Percentiles rank a stretch among this genome's conserved stretches.
phyloP scores from a whole-genome alignment of 2,113 vertebrate genomes.

The Geococcyx californianus region DNA sequence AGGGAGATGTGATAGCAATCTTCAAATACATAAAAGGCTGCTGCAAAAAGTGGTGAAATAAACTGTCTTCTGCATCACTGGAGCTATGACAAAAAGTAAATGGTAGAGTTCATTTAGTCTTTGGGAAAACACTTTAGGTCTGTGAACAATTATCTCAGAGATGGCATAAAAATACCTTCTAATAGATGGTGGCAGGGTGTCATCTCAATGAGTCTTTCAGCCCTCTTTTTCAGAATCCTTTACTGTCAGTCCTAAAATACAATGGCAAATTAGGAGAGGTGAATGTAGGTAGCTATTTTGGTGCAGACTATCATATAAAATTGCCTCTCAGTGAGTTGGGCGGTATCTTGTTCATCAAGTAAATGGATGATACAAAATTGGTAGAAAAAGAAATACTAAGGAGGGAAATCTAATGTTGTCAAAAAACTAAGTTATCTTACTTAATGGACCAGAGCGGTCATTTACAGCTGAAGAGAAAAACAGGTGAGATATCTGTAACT shows the following conservation, averaged over 20 bases:
- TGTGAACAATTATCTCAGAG: background rate
- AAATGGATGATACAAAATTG: background rate
- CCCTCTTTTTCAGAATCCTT: background rate
- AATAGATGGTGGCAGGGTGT: background rate
- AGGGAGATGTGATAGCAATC: background rate
- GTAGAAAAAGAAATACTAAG: background rate
- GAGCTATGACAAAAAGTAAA: background rate
- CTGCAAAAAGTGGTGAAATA: background rate
- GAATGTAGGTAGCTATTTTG: background rate
- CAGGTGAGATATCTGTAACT: background rate
- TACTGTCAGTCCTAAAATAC: background rate
- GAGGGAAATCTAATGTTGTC: background rate
- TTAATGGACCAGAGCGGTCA: background rate
- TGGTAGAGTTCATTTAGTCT: background rate
- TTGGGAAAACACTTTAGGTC: background rate
- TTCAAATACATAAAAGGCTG: background rate
- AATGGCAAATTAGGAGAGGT: background rate
- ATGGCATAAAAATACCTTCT: background rate
- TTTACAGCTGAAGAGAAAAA: background rate
- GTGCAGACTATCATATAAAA: background rate
- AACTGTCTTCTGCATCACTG: background rate
- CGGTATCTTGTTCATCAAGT: background rate
- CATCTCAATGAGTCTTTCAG: background rate
- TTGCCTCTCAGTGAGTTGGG: background rate
- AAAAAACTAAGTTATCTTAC: background rate